A percentile compares a stretch with the other conserved stretches of the same genome.
phyloP scores from a whole-genome alignment of 2,113 vertebrate genomes.

The Callopanchax toddi region DNA sequence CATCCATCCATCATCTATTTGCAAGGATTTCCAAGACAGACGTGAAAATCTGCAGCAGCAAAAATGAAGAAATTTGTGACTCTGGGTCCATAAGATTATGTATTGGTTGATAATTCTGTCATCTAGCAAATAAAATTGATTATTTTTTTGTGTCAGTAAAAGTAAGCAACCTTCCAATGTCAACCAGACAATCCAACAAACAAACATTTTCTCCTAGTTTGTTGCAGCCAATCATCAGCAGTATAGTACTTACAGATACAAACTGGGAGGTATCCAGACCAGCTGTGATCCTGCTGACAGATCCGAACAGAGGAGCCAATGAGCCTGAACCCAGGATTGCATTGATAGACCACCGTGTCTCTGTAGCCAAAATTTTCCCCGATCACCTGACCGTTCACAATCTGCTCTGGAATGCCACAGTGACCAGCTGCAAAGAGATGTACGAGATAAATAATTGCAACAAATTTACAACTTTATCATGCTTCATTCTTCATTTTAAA shows the following conservation, averaged over 20 bases:
- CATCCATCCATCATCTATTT: too few species aligned
- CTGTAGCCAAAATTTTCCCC: constrained; percentile 97
- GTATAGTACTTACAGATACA: constrained; percentile 92
- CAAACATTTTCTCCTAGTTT: background rate
- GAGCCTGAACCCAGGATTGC: constrained; percentile 92
- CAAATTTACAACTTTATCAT: background rate
- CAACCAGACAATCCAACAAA: background rate
- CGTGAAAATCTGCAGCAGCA: too few species aligned
- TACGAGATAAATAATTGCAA: background rate
- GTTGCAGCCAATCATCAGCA: background rate
- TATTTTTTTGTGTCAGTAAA: too few species aligned
- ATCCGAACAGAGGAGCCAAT: constrained; percentile 96
- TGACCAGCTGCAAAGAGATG: constrained; percentile 84
- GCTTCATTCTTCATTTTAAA: background rate
- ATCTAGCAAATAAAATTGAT: too few species aligned
- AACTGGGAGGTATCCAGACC: constrained; percentile 93
- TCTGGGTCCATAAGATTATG: too few species aligned
- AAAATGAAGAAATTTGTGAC: too few species aligned
- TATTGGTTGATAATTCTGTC: too few species aligned
- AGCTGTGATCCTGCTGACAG: constrained; percentile 96
- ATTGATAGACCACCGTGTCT: constrained; percentile 97
- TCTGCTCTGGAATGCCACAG: constrained; percentile 91
- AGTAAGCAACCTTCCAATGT: too few species aligned
- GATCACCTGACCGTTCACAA: constrained; percentile 96
- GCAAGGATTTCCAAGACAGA: too few species aligned